Conservation (phyloP, 2,113 vertebrate genomes). For the Podarcis muralis region DNA sequence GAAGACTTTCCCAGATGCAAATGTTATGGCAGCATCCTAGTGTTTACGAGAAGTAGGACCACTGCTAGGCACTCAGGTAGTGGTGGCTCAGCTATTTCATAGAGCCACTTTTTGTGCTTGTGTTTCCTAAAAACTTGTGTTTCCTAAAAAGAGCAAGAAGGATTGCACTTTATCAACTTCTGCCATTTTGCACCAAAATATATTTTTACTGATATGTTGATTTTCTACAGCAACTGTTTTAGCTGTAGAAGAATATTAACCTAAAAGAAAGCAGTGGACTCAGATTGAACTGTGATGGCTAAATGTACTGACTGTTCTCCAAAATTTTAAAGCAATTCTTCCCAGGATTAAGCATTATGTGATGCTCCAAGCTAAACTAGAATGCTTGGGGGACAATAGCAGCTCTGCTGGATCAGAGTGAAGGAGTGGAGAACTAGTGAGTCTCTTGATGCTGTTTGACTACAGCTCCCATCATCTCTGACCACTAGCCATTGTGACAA, state of each 20-base stretch:
- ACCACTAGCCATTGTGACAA: background rate
- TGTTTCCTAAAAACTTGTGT: background rate
- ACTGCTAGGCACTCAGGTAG: background rate
- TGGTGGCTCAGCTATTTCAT: background rate
- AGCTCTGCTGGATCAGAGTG: background rate
- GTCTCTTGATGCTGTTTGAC: no score
- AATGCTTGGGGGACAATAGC: background rate
- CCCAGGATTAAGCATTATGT: background rate
- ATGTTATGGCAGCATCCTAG: no score
- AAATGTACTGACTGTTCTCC: background rate
- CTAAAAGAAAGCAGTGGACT: background rate
- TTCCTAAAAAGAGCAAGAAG: background rate
- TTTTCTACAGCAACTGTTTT: background rate
- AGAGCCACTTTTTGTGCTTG: background rate
- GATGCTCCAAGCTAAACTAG: constrained; percentile 5
- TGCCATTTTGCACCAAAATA: background rate
- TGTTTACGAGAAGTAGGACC: background rate
- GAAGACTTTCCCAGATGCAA: background rate
- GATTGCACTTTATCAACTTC: background rate
- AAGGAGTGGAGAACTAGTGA: background rate
- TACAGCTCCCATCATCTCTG: no score
- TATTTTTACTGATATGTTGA: background rate
- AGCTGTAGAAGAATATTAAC: background rate
- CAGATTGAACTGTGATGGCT: accelerated
- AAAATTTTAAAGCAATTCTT: background rate